These are phyloP conservation scores for Sphaeramia orbicularis DNA, from an alignment of 2,797 vertebrate genomes.

Conservation along the genomic window DNA sequence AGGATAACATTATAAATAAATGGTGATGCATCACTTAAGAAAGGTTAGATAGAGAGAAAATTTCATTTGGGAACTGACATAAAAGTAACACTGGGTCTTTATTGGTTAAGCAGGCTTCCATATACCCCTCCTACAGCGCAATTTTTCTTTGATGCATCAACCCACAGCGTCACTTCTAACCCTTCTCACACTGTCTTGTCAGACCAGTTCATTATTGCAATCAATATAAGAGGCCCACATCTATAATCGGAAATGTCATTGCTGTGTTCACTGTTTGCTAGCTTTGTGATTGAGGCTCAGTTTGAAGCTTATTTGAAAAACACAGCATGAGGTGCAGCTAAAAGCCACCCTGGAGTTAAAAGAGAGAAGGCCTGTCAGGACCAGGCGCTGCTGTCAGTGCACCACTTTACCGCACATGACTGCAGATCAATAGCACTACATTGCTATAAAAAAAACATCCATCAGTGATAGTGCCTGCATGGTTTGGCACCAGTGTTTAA, in stretches of 20 bases:
- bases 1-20: no score
- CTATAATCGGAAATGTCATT: conserved; percentile 45
- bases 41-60: no score
- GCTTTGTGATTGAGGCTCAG: conserved; percentile 50
- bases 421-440: conserved; percentile 62
- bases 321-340: conserved; percentile 62
- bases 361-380: conserved; percentile 59
- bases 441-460: conserved; percentile 58
- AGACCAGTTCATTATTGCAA: conserved; percentile 57
- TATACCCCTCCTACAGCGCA: no score
- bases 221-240: conserved; percentile 56
- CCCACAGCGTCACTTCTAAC: no score
- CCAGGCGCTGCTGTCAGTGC: conserved; percentile 52
- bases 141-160: no score
- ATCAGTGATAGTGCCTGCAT: conserved; percentile 9
- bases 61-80: no score
- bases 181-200: conserved; percentile 22
- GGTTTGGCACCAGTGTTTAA: conserved; percentile 8
- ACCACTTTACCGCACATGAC: conserved; percentile 60
- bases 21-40: no score
- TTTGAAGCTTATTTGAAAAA: conserved; percentile 60
- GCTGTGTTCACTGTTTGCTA: conserved; percentile 51
- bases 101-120: no score
- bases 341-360: conserved; percentile 63
- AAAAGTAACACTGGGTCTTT: no score